These are phyloP conservation scores for Pandemis cinnamomeana DNA, from an alignment of 2,888 invertebrate species.

Conservation along the genomic window DNA sequence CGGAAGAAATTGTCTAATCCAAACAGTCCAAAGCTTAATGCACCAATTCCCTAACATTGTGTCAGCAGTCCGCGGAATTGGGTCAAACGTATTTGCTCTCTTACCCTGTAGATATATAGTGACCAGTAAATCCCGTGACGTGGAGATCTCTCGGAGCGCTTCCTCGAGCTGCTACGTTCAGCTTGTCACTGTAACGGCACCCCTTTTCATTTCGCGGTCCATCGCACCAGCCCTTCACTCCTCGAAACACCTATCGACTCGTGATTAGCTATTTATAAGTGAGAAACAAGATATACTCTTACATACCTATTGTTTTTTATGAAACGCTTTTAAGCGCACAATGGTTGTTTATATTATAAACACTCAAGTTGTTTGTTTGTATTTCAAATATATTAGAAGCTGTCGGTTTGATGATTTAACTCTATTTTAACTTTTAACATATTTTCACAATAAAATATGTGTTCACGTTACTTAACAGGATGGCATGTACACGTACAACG, in stretches of 20 bases:
- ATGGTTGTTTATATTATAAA: constrained; percentile 15
- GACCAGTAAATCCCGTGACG: constrained; percentile 29
- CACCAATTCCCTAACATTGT: constrained; percentile 32
- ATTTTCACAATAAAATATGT: background rate
- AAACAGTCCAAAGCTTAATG: constrained; percentile 16
- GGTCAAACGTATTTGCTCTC: constrained; percentile 38
- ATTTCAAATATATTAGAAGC: background rate
- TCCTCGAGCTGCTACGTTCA: constrained; percentile 10
- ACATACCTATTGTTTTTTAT: background rate
- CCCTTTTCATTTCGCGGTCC: constrained; percentile 39
- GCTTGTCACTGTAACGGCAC: constrained; percentile 10
- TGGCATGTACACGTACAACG: too few relatives aligned
- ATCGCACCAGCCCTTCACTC: constrained; percentile 27
- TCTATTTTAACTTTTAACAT: background rate
- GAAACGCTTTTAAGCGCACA: constrained; percentile 1
- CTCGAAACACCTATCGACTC: constrained; percentile 10
- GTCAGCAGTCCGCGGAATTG: constrained; percentile 36
- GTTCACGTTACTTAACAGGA: background rate
- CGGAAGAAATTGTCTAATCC: constrained; percentile 8
- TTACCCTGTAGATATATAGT: constrained; percentile 1
- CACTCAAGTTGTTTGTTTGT: background rate
- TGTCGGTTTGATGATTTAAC: constrained; percentile 4
- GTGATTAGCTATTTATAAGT: constrained; percentile 31
- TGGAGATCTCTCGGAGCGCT: constrained; percentile 25
- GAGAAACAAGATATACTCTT: constrained; percentile 5